Base-by-base conservation (phyloP, 2,113 vertebrate genomes). In the Hipposideros armiger region DNA sequence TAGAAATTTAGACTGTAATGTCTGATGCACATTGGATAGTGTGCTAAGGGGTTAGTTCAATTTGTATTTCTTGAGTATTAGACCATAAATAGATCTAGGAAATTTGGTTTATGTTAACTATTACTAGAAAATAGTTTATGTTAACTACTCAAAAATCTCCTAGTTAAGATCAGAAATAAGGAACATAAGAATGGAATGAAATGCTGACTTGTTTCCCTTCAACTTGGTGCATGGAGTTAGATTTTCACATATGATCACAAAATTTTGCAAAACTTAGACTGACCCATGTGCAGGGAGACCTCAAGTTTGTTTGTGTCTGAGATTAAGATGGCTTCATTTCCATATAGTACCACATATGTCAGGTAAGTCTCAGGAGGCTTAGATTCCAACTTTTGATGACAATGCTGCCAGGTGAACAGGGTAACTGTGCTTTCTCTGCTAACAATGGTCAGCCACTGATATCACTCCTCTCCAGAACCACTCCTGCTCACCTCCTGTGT, bases 361-460 rank as follows among this genome's bases (percentile, higher is more conserved):
- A 99, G 98, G 97, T 99, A 99, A 0, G 98, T 99, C 64, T 97
- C 97, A n/a, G 99, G 99, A 0, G 98, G 98, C 0, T 97, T 97
- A 0, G 94, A 93, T 97, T 99, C 97, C 86, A 99, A 94, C 1
- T 98, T 98, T 95, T 98, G 98, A 96, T 99, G 99, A 97, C 99
- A 99, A 98, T 99, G 99, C 97, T 98, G 98, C 99, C 99, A 99
- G 92, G 99, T 98, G 66, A 99, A 98, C 94, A 99, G 96, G 0
- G 98, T 98, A 98, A 98, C 95, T 99, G 67, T 7, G 99, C 99
- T 94, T 99, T 99, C n/a, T 98, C 98, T 0, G 99, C 99, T 92
- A 99, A 95, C 8, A 98, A 98, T 28, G 97, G 97, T 24, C 98
- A 95, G 20, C 97, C 98, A 7, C 98, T 97, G 98, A 98, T 50